Evolutionary conservation across 2,797 vertebrate species (phyloP).

Genomic region (Dryobates pubescens): DNA sequence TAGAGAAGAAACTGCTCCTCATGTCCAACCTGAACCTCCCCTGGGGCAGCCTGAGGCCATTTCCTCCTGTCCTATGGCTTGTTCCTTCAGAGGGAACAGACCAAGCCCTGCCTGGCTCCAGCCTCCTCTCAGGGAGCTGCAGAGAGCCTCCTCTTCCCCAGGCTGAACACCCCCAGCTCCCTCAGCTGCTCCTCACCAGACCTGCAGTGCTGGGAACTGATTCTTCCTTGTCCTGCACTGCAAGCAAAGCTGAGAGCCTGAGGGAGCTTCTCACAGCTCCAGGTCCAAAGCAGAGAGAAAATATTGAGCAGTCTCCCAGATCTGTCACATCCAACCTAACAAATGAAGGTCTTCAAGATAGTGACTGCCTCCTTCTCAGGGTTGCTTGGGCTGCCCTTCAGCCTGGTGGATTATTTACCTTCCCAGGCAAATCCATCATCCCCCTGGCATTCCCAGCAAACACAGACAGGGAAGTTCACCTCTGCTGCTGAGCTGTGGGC

Average conservation of each 20-base stretch:
- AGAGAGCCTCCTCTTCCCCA: too few species aligned
- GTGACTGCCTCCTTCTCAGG: not conserved
- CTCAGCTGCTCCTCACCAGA: too few species aligned
- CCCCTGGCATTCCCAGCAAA: constrained; percentile 22
- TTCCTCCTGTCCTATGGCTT: too few species aligned
- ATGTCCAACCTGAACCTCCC: too few species aligned
- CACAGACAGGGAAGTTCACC: not conserved
- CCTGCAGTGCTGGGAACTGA: not conserved
- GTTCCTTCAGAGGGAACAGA: too few species aligned
- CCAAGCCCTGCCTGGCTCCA: too few species aligned
- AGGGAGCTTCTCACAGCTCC: constrained; percentile 15
- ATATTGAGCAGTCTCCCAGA: not conserved
- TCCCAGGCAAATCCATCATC: constrained; percentile 46
- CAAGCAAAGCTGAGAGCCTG: not conserved
- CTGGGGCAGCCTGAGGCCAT: too few species aligned
- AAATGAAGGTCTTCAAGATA: not conserved
- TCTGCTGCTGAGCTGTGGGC: not conserved
- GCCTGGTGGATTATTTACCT: not conserved
- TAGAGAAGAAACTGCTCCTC: too few species aligned
- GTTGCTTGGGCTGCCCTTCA: not conserved
- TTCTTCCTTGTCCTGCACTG: constrained; percentile 16
- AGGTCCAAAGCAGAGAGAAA: constrained; percentile 2
- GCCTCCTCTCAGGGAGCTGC: too few species aligned
- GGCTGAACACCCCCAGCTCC: too few species aligned
- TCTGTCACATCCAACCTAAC: not conserved